Evolutionary conservation across 2,888 invertebrate genomes (phyloP).

Genomic region (Apoderus coryli): DNA sequence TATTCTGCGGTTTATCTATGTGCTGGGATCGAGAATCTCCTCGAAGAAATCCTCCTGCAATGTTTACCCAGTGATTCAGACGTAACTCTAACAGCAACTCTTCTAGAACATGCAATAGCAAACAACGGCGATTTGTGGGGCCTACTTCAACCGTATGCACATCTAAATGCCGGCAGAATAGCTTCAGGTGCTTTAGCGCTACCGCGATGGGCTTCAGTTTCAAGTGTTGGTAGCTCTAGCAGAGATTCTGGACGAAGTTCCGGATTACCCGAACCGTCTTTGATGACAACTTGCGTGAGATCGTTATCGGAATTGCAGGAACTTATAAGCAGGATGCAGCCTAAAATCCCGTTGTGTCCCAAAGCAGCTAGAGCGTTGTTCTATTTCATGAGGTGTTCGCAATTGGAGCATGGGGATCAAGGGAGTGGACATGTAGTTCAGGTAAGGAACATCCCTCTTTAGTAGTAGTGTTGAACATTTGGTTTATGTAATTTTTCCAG

Average conservation of each 20-base stretch:
- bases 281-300: conserved; percentile 81
- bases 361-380: conserved; percentile 69
- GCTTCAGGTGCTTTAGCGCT: conserved; percentile 74
- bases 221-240: conserved; percentile 33
- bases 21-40: conserved; percentile 75
- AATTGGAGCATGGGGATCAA: conserved; percentile 38
- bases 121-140: conserved; percentile 84
- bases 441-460: too few species aligned
- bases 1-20: conserved; percentile 82
- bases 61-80: conserved; percentile 47
- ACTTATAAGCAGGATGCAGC: conserved; percentile 47
- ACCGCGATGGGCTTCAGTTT: conserved; percentile 55
- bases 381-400: conserved; percentile 87
- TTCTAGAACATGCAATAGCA: conserved; percentile 72
- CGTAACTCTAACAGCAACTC: conserved; percentile 57
- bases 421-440: conserved; percentile 27
- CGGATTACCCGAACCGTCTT: conserved; percentile 46
- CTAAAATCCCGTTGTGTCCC: conserved; percentile 38
- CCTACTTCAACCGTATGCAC: conserved; percentile 77
- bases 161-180: conserved; percentile 75
- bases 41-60: conserved; percentile 71
- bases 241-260: conserved; percentile 32
- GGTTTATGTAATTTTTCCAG: conserved; percentile 34
- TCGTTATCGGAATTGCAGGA: conserved; percentile 66
- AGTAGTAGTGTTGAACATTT: too few species aligned